These are phyloP conservation scores for Microcaecilia unicolor DNA, from an alignment of 2,797 vertebrate genomes.

Conservation along the genomic window DNA sequence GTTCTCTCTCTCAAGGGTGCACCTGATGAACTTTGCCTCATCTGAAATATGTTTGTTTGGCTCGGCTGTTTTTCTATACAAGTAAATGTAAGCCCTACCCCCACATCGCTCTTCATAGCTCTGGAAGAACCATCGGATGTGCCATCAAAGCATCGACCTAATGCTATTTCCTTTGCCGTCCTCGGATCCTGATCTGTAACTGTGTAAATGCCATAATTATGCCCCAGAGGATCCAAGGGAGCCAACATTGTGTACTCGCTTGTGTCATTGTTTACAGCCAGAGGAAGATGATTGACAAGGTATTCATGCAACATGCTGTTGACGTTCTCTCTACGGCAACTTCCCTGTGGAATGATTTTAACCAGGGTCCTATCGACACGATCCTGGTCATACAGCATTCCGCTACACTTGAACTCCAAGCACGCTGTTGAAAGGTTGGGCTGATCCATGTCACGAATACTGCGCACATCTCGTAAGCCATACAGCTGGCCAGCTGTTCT, in stretches of 20 bases:
- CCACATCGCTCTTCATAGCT: slow-evolving; percentile 84
- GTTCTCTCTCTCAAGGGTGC: slow-evolving; percentile 42
- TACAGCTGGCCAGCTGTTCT: slow-evolving; percentile 83
- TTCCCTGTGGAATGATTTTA: slow-evolving; percentile 87
- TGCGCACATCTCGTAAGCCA: slow-evolving; percentile 84
- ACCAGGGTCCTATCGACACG: slow-evolving; percentile 88
- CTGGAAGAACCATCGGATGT: slow-evolving; percentile 85
- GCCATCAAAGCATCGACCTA: slow-evolving; percentile 93
- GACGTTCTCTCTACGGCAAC: slow-evolving; percentile 80
- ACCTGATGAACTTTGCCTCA: no score
- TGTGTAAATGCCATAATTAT: slow-evolving; percentile 97
- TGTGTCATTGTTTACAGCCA: slow-evolving; percentile 91
- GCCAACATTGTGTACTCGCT: slow-evolving; percentile 95
- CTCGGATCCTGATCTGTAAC: slow-evolving; percentile 94
- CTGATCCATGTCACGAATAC: slow-evolving; percentile 72
- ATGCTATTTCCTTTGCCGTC: slow-evolving; percentile 89
- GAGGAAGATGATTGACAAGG: slow-evolving; percentile 88
- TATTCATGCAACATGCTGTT: slow-evolving; percentile 91
- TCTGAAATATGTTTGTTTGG: slow-evolving; percentile 75
- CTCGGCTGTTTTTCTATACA: slow-evolving; percentile 67
- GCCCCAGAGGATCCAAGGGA: slow-evolving; percentile 88
- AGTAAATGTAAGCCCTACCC: slow-evolving; percentile 81
- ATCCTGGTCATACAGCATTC: slow-evolving; percentile 93
- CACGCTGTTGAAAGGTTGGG: slow-evolving; percentile 74
- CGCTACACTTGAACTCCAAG: slow-evolving; percentile 94